A percentile compares a stretch with the other conserved stretches of the same genome.
These are phyloP conservation scores for Carpatolechia fugitivella DNA, from an alignment of 2,888 invertebrate species.

Conservation along the genomic window DNA sequence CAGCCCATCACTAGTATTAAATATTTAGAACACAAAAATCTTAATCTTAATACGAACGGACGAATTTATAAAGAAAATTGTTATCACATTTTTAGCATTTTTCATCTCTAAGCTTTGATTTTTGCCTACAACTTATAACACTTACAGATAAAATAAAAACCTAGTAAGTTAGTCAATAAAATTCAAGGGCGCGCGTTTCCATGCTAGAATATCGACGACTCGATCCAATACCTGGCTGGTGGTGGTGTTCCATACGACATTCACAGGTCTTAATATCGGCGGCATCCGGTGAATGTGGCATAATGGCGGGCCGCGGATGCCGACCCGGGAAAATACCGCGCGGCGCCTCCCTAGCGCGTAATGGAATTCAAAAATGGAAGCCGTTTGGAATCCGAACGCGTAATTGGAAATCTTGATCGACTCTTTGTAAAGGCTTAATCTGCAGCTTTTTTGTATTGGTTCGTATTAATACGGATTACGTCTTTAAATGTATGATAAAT, in stretches of 20 bases:
- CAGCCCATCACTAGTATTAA: too few species aligned
- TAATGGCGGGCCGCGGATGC: constrained; percentile 58
- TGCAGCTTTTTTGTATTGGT: not conserved
- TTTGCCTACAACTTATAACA: too few species aligned
- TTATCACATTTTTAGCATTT: too few species aligned
- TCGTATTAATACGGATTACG: not conserved
- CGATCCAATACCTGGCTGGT: constrained; percentile 20
- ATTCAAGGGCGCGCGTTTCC: not conserved
- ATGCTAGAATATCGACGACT: constrained; percentile 28
- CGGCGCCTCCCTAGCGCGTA: constrained; percentile 46
- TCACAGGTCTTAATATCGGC: constrained; percentile 51
- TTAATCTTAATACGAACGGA: too few species aligned
- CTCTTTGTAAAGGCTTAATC: constrained; percentile 1
- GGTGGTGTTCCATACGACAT: constrained; percentile 33
- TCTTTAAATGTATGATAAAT: not conserved
- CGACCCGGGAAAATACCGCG: constrained; percentile 60
- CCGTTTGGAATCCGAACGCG: constrained; percentile 30
- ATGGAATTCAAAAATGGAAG: constrained; percentile 65
- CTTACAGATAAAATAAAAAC: too few species aligned
- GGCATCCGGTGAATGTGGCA: constrained; percentile 42
- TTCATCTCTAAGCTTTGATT: too few species aligned
- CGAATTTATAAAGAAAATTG: too few species aligned
- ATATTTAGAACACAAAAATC: too few species aligned
- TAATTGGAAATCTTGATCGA: constrained; percentile 13
- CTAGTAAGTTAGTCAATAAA: too few species aligned